A percentile compares a stretch with the other conserved stretches of the same genome.
Evolutionary conservation across 92 coral and sea anemone species (phyloP).

Genomic region (Palythoa caribaeorum): DNA sequence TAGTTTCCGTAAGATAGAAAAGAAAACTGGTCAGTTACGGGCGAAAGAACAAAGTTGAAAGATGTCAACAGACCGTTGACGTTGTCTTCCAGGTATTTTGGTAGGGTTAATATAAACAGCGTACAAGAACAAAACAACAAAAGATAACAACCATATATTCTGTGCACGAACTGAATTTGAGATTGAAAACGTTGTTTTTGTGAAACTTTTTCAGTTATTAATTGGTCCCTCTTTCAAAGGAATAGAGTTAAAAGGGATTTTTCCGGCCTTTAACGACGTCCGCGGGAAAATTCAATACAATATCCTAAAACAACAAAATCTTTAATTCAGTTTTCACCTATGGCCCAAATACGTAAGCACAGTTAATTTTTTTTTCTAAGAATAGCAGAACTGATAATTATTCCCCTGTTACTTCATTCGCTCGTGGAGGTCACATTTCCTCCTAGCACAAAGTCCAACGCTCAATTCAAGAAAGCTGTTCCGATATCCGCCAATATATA

Average conservation of each 20-base stretch:
- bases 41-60: neutral
- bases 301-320: neutral
- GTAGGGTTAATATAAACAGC: conserved; percentile 34
- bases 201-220: neutral
- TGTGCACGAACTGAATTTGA: neutral
- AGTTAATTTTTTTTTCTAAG: neutral
- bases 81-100: conserved; percentile 30
- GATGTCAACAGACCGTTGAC: conserved; percentile 25
- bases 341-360: neutral
- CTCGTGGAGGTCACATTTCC: neutral
- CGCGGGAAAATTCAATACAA: neutral
- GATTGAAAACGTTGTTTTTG: neutral
- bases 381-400: neutral
- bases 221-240: neutral
- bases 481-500: neutral
- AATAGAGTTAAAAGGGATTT: neutral
- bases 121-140: conserved; percentile 36
- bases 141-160: neutral
- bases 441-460: neutral
- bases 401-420: neutral
- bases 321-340: neutral
- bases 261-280: neutral
- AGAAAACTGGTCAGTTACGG: neutral
- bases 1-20: neutral
- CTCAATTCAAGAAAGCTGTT: too few relatives aligned